Evolutionary conservation across 2,888 invertebrate genomes (phyloP).

Genomic region (Lacanobia wlatinum): DNA sequence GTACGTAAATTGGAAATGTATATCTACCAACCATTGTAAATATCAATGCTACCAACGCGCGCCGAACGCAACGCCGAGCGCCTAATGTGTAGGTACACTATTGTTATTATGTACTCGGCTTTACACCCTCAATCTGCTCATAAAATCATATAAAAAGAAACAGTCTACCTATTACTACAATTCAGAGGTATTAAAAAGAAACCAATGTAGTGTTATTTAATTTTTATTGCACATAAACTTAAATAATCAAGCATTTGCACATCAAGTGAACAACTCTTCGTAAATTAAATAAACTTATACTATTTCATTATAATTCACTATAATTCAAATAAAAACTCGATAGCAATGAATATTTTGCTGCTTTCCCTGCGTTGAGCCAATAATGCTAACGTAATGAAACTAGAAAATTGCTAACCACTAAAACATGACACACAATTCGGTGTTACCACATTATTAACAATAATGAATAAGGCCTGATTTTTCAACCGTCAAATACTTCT

Average conservation of each 20-base stretch:
- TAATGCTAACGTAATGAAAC: not conserved
- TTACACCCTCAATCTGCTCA: too few species aligned
- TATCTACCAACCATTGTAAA: too few species aligned
- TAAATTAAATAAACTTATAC: conserved; percentile 16
- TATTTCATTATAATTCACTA: not conserved
- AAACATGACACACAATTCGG: conserved; percentile 2
- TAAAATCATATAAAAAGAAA: too few species aligned
- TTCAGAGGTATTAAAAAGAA: conserved; percentile 21
- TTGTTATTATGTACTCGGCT: too few species aligned
- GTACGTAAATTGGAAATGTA: too few species aligned
- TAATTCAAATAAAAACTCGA: conserved; percentile 1
- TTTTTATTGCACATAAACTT: conserved; percentile 40
- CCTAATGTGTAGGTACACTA: too few species aligned
- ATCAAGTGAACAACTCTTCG: conserved; percentile 2
- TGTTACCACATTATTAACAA: conserved; percentile 1
- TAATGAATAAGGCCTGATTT: not conserved
- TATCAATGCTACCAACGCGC: too few species aligned
- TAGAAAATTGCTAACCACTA: conserved; percentile 2
- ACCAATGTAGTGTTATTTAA: not conserved
- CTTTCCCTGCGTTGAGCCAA: not conserved
- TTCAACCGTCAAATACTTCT: too few species aligned
- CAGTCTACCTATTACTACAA: too few species aligned
- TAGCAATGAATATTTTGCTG: too few species aligned
- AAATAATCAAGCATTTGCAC: conserved; percentile 22
- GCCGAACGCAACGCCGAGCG: too few species aligned